A percentile compares a stretch with the other conserved stretches of the same genome.
Evolutionary conservation across 2,888 invertebrate genomes (phyloP).

Genomic region (Periphyllus acericola): DNA sequence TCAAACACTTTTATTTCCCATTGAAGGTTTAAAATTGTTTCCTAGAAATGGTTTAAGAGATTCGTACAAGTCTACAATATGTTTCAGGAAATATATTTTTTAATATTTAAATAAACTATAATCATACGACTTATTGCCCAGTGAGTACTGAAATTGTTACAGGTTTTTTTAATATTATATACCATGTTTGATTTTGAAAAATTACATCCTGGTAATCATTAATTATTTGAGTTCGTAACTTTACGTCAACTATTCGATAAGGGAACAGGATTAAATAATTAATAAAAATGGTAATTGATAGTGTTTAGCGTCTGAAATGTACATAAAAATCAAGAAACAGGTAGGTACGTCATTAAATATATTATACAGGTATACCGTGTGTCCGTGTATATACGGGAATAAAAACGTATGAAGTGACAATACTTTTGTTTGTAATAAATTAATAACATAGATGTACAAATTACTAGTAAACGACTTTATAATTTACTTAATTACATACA

Average conservation of each 20-base stretch:
- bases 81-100: neutral
- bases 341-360: neutral
- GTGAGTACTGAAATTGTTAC: neutral
- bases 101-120: neutral
- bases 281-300: too few relatives aligned
- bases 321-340: neutral
- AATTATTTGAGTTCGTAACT: neutral
- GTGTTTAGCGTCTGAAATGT: neutral
- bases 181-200: neutral
- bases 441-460: neutral
- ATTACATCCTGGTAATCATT: neutral
- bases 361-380: neutral
- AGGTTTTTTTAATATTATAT: neutral
- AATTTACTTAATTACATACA: neutral
- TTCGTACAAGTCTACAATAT: too few relatives aligned
- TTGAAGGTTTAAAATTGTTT: too few relatives aligned
- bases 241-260: too few relatives aligned
- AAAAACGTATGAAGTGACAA: neutral
- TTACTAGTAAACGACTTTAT: neutral
- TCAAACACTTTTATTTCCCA: too few relatives aligned
- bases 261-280: too few relatives aligned
- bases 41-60: too few relatives aligned
- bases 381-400: neutral
- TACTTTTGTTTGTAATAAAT: neutral
- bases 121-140: neutral